These are phyloP conservation scores for Catostylus mosaicus DNA, from an alignment of 30 jellyfish, hydroid and myxozoan species.

Conservation along the genomic window DNA sequence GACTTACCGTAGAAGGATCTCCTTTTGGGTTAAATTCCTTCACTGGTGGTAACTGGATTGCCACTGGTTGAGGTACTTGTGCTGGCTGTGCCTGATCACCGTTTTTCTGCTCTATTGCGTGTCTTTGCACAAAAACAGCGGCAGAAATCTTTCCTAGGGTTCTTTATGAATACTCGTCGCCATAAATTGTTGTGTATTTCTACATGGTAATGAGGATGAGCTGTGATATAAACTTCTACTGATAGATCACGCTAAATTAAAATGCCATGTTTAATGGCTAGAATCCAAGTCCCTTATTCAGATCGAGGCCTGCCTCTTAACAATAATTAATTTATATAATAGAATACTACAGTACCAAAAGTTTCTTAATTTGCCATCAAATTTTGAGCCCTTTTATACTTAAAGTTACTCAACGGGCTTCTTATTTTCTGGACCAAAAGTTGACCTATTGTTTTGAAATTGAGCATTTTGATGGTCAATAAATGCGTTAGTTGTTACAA, in stretches of 20 bases:
- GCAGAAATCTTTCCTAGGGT: conserved; percentile 3
- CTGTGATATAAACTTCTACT: not conserved
- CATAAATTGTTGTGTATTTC: conserved; percentile 7
- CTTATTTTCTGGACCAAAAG: no score
- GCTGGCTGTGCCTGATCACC: not conserved
- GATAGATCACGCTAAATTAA: not conserved
- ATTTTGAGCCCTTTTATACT: no score
- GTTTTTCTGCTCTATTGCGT: not conserved
- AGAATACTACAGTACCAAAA: not conserved
- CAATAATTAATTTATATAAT: not conserved
- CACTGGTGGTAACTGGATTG: conserved; percentile 41
- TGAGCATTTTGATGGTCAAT: no score
- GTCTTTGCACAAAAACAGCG: not conserved
- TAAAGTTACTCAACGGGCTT: no score
- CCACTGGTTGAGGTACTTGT: conserved; percentile 30
- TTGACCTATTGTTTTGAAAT: no score
- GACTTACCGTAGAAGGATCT: conserved; percentile 32
- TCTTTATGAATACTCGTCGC: conserved; percentile 20
- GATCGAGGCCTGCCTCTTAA: not conserved
- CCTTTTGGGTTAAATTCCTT: conserved; percentile 27
- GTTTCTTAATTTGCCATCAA: no score
- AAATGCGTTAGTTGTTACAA: no score
- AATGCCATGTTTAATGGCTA: not conserved
- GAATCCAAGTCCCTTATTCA: not conserved
- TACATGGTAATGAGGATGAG: not conserved